phyloP scores from a whole-genome alignment of 2,888 invertebrate genomes.

The Drosophila mercatorum region DNA sequence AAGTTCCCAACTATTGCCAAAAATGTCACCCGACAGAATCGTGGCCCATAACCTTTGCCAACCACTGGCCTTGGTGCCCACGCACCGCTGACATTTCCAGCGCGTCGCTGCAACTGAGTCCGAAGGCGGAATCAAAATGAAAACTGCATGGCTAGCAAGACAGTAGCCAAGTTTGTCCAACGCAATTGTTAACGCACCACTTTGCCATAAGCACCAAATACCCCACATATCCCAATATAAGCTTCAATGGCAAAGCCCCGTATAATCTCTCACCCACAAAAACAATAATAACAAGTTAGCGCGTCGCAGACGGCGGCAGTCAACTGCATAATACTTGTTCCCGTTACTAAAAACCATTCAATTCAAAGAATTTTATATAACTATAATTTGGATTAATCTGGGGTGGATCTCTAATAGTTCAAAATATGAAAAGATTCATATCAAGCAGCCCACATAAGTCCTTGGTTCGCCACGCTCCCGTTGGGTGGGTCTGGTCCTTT shows the following conservation, averaged over 20 bases:
- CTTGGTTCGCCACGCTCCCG: too few species aligned
- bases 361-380: not conserved
- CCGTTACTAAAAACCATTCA: not conserved
- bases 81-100: conserved; percentile 64
- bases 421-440: too few species aligned
- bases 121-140: not conserved
- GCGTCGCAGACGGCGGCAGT: not conserved
- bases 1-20: conserved; percentile 36
- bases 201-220: conserved; percentile 27
- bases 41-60: conserved; percentile 58
- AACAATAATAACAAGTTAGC: conserved; percentile 13
- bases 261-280: not conserved
- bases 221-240: conserved; percentile 1
- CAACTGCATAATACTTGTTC: not conserved
- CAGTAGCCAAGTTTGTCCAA: conserved; percentile 27
- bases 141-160: conserved; percentile 20
- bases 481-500: too few species aligned
- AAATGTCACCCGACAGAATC: conserved; percentile 39
- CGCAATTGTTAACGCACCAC: conserved; percentile 5
- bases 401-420: not conserved
- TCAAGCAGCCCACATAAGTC: too few species aligned
- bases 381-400: not conserved
- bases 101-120: conserved; percentile 36
- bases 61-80: conserved; percentile 51
- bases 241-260: conserved; percentile 17